A percentile compares a stretch with the other conserved stretches of the same genome.
Conservation (phyloP, 1,140 invertebrate genomes). For the Anastrepha obliqua region DNA sequence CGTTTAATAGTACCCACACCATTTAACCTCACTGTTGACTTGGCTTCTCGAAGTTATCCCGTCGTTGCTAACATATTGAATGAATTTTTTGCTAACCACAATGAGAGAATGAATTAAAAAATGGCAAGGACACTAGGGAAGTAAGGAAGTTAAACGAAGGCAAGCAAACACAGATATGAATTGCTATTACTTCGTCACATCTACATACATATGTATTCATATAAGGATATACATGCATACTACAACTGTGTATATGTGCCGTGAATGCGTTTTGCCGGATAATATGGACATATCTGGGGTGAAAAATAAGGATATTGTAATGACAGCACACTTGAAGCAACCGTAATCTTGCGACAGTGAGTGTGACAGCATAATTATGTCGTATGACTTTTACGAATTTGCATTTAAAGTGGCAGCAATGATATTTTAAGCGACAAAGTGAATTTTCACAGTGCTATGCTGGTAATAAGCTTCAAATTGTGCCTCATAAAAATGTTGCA, state of each 20-base stretch:
- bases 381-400: constrained; percentile 66
- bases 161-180: constrained; percentile 23
- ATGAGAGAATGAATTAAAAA: constrained; percentile 41
- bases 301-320: not conserved
- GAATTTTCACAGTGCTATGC: constrained; percentile 53
- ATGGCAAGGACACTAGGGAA: not conserved
- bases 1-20: not conserved
- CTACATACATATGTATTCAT: not conserved
- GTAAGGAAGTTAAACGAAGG: not conserved
- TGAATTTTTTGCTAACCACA: not conserved
- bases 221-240: not conserved
- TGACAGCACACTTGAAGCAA: constrained; percentile 17
- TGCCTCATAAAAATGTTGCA: not conserved
- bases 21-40: not conserved
- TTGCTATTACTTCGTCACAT: not conserved
- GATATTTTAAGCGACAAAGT: constrained; percentile 54
- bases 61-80: constrained; percentile 29
- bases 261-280: not conserved
- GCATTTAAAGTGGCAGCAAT: constrained; percentile 70
- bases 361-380: constrained; percentile 60
- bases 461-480: constrained; percentile 42
- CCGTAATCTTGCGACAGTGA: constrained; percentile 66
- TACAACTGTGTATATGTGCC: not conserved
- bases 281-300: not conserved
- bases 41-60: constrained; percentile 9